Conservation (phyloP, 1,140 invertebrate species). For the Argopecten irradians region DNA sequence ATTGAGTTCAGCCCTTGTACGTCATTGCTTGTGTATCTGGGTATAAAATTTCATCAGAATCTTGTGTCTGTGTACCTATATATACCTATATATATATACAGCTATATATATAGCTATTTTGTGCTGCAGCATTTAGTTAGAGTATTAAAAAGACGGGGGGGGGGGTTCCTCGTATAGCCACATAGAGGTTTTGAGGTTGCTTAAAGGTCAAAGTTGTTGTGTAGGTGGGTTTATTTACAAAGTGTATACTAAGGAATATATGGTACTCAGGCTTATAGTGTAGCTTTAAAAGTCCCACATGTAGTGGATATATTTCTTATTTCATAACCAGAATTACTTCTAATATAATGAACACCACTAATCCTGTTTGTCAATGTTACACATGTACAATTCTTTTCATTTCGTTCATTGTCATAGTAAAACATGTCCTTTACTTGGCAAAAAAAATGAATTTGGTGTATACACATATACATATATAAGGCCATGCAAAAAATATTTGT, state of each 20-base stretch:
- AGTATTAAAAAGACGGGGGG: background rate
- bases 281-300: background rate
- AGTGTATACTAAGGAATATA: background rate
- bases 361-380: too few species aligned
- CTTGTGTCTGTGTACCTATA: background rate
- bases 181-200: background rate
- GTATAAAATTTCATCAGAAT: background rate
- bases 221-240: background rate
- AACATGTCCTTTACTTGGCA: too few species aligned
- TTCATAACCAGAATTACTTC: background rate
- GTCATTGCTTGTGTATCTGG: background rate
- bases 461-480: too few species aligned
- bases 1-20: background rate
- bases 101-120: background rate
- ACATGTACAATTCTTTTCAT: too few species aligned
- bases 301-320: background rate
- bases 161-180: too few species aligned
- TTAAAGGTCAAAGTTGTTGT: background rate
- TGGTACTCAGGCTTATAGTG: background rate
- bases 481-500: too few species aligned
- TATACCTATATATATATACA: too few species aligned
- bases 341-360: too few species aligned
- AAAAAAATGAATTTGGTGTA: too few species aligned
- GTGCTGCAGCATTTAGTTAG: background rate
- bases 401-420: too few species aligned